Percentiles rank a stretch among this genome's conserved stretches.
Evolutionary conservation across 2,797 vertebrate species (phyloP).

Genomic region (Cirrhinus mrigala): DNA sequence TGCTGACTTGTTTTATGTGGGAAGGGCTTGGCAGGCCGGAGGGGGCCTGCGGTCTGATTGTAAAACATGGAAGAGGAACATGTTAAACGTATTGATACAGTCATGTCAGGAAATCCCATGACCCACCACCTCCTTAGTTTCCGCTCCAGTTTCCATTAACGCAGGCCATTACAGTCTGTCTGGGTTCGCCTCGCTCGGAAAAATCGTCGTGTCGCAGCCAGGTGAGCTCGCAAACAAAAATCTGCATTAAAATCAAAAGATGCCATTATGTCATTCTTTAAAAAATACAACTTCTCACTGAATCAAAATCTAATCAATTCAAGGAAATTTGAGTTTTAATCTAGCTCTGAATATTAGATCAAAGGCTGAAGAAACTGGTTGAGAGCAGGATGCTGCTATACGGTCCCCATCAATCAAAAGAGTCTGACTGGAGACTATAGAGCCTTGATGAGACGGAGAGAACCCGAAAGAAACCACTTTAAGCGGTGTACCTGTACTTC

Average conservation of each 20-base stretch:
- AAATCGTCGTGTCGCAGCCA: slow-evolving; percentile 9
- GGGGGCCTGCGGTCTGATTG: slow-evolving; percentile 71
- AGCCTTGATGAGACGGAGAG: slow-evolving; percentile 49
- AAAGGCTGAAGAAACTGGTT: slow-evolving; percentile 1
- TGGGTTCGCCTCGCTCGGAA: slow-evolving; percentile 29
- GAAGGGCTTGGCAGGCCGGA: slow-evolving; percentile 63
- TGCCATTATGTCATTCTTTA: neutral
- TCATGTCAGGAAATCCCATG: slow-evolving; percentile 79
- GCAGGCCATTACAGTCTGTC: slow-evolving; percentile 54
- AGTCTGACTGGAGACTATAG: slow-evolving; percentile 46
- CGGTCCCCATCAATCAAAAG: slow-evolving; percentile 47
- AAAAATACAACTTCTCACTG: neutral
- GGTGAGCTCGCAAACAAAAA: neutral
- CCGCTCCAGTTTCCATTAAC: slow-evolving; percentile 57
- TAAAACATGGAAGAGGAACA: slow-evolving; percentile 73
- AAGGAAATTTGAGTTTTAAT: neutral
- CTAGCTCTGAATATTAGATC: neutral
- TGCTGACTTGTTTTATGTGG: slow-evolving; percentile 80
- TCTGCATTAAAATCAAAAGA: neutral
- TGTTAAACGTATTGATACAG: slow-evolving; percentile 79
- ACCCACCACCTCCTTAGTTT: slow-evolving; percentile 66
- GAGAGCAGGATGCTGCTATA: slow-evolving; percentile 7
- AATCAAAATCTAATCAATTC: neutral
- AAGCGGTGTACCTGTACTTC: slow-evolving; percentile 47
- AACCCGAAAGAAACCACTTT: slow-evolving; percentile 51